A percentile compares a stretch with the other conserved stretches of the same genome.
phyloP scores from a whole-genome alignment of 2,888 invertebrate genomes.

The Folsomia candida region DNA sequence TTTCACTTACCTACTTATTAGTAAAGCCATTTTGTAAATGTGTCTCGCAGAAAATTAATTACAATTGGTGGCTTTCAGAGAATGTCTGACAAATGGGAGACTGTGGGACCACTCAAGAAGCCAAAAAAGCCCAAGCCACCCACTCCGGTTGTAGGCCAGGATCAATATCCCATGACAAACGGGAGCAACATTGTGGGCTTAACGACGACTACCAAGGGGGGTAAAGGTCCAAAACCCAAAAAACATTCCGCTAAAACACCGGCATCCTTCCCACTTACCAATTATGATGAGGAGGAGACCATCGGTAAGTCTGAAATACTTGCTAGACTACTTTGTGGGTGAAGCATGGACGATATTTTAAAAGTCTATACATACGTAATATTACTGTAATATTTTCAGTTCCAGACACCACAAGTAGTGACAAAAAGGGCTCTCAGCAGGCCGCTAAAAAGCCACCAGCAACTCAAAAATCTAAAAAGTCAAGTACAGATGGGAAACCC shows the following conservation, averaged over 20 bases:
- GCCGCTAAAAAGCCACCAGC: constrained; percentile 19
- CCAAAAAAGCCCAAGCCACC: constrained; percentile 33
- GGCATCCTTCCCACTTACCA: constrained; percentile 29
- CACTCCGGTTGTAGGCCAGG: constrained; percentile 20
- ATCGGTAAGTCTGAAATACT: neutral
- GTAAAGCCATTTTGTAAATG: too few relatives aligned
- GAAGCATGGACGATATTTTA: neutral
- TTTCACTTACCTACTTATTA: too few relatives aligned
- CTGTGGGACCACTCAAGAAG: constrained; percentile 38
- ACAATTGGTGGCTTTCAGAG: neutral
- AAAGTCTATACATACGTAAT: neutral
- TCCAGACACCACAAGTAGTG: neutral
- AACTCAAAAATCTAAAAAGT: constrained; percentile 25
- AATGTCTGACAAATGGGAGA: constrained; percentile 49
- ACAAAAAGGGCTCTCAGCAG: neutral
- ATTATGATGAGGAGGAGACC: constrained; percentile 10
- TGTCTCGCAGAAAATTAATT: too few relatives aligned
- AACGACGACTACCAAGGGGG: neutral
- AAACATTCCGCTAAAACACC: constrained; percentile 31
- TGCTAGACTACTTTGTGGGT: neutral
- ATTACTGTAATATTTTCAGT: neutral
- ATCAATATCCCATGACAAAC: too few relatives aligned
- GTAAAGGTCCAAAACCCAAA: constrained; percentile 27
- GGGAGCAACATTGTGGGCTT: neutral
- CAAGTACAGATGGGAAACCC: constrained; percentile 11